These are phyloP conservation scores for Drosophila takahashii DNA, from an alignment of 1,140 invertebrate species.

Conservation along the genomic window DNA sequence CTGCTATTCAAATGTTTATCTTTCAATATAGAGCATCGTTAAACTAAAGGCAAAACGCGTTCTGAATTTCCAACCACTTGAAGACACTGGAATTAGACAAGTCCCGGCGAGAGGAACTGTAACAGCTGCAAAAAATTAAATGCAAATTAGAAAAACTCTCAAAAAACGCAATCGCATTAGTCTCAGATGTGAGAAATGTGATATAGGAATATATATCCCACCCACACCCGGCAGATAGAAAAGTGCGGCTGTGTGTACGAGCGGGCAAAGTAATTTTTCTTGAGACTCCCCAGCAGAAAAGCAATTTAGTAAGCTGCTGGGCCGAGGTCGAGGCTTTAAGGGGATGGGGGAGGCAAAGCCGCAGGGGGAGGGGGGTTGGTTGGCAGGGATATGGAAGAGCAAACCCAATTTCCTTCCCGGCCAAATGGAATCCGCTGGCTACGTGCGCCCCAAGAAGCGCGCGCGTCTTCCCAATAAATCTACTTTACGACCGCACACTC, in stretches of 20 bases:
- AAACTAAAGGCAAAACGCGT: constrained; percentile 71
- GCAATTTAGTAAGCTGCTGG: constrained; percentile 78
- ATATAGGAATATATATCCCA: constrained; percentile 70
- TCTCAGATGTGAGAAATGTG: constrained; percentile 83
- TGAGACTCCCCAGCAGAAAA: constrained; percentile 62
- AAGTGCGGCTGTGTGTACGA: constrained; percentile 24
- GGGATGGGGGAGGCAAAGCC: constrained; percentile 25
- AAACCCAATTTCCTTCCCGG: constrained; percentile 78
- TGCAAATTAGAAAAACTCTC: constrained; percentile 81
- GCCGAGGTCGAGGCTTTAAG: constrained; percentile 43
- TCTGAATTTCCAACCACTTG: constrained; percentile 76
- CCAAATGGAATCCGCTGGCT: constrained; percentile 74
- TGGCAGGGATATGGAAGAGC: constrained; percentile 60
- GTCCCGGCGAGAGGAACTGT: constrained; percentile 28
- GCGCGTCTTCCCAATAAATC: constrained; percentile 84
- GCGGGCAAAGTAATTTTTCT: constrained; percentile 75
- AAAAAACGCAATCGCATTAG: constrained; percentile 82
- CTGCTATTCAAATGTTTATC: constrained; percentile 66
- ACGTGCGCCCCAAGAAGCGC: constrained; percentile 75
- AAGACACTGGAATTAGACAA: constrained; percentile 34
- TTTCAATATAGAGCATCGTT: constrained; percentile 73
- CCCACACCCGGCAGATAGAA: constrained; percentile 31
- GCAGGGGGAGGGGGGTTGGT: constrained; percentile 31
- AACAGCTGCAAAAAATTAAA: constrained; percentile 83
- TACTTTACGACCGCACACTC: constrained; percentile 84